A percentile compares a stretch with the other conserved stretches of the same genome.
Evolutionary conservation across 2,888 invertebrate species (phyloP).

Genomic region (Steromphala cineraria): DNA sequence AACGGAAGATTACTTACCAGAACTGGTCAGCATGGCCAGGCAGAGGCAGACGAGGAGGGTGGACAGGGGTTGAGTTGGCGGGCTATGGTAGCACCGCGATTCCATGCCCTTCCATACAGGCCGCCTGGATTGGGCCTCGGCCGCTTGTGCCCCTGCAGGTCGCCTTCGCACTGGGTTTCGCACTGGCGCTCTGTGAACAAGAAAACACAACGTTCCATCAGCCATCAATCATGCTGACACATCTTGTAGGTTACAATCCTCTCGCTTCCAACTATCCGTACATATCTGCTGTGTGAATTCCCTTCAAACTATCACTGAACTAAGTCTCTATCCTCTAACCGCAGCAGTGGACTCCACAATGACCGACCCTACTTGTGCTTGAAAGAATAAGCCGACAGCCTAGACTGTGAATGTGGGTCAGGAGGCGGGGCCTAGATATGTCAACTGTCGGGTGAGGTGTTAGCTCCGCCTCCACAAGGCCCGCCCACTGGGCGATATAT

Average conservation of each 20-base stretch:
- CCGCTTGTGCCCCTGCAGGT: slow-evolving; percentile 25
- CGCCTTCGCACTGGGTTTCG: slow-evolving; percentile 11
- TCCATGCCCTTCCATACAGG: slow-evolving; percentile 61
- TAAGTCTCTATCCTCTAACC: background rate
- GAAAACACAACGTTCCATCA: slow-evolving; percentile 40
- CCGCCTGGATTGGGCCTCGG: slow-evolving; percentile 35
- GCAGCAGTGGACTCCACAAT: background rate
- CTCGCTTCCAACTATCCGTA: background rate
- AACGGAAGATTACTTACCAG: slow-evolving; percentile 28
- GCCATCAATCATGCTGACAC: slow-evolving; percentile 49
- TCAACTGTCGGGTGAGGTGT: slow-evolving; percentile 26
- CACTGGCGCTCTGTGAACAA: slow-evolving; percentile 34
- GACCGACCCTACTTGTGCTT: slow-evolving; percentile 16
- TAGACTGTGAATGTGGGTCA: slow-evolving; percentile 48
- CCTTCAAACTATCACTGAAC: background rate
- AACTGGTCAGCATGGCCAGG: slow-evolving; percentile 26
- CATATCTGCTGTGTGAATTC: background rate
- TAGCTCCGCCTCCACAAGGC: slow-evolving; percentile 18
- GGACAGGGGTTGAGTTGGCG: slow-evolving; percentile 40
- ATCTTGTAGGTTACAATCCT: background rate
- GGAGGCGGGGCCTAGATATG: slow-evolving; percentile 46
- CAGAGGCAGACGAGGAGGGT: slow-evolving; percentile 28
- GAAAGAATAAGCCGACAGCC: slow-evolving; percentile 30
- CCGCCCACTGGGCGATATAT: slow-evolving; percentile 35
- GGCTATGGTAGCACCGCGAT: slow-evolving; percentile 45